Percentiles rank a stretch among this genome's conserved stretches.
Conservation (phyloP, 2,113 vertebrate species). For the Pongo pygmaeus region DNA sequence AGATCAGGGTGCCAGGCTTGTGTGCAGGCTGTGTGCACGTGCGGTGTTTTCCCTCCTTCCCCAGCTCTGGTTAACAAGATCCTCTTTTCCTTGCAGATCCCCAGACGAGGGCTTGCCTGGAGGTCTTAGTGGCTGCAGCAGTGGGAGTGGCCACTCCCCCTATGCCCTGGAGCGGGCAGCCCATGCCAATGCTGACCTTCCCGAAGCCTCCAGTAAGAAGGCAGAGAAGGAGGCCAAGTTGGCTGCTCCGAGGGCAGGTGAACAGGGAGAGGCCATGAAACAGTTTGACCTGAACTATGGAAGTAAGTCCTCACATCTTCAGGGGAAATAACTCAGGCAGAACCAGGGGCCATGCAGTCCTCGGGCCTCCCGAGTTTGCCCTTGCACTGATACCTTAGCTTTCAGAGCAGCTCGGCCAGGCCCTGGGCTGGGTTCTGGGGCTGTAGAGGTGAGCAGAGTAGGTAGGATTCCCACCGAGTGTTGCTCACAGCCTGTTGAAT, state of each 20-base stretch:
- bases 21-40: neutral
- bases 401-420: no score
- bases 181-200: conserved; percentile 74
- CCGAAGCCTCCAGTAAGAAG: conserved; percentile 88
- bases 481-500: neutral
- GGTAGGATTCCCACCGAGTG: neutral
- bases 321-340: neutral
- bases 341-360: neutral
- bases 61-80: neutral
- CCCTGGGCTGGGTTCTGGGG: neutral
- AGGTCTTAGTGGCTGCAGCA: conserved; percentile 72
- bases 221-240: conserved; percentile 90
- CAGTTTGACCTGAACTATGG: conserved; percentile 94
- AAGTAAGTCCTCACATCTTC: conserved; percentile 85
- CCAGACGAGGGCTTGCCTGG: conserved; percentile 88
- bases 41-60: fast-evolving
- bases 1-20: neutral
- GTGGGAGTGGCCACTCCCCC: conserved; percentile 82
- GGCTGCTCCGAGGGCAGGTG: conserved; percentile 83
- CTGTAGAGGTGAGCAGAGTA: fast-evolving
- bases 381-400: neutral
- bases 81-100: conserved; percentile 74
- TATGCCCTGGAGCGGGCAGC: conserved; percentile 89
- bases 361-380: fast-evolving
- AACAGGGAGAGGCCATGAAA: conserved; percentile 88